Evolutionary conservation across 2,797 vertebrate species (phyloP), one percentile per base, ranked within the genome.

Genomic region (Myiothlypis coronata): DNA sequence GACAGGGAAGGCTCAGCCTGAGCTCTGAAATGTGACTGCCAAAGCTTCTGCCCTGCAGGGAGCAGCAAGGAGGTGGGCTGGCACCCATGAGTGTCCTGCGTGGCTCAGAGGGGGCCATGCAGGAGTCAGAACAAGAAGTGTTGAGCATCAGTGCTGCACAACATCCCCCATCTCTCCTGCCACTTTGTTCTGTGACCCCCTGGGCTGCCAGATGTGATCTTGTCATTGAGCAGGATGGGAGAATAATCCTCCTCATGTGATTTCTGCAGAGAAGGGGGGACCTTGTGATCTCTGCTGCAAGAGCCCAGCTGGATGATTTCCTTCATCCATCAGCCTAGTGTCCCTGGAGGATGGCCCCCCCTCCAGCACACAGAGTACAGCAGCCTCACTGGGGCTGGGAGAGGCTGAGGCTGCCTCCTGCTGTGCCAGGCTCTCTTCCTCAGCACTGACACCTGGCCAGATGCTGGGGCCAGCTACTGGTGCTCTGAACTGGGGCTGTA

Each of bases 221-320:
- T 88, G 90, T 52, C 1, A 1, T 77, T 76, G 47, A 91, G 52
- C 35, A 77, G 39, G 63, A 79, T 0, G 1, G 70, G 60, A 55
- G 30, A 24, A 17, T 76, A 84, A 82, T 68, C 61, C 34, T 71
- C 16, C 19, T 61, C 44, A 57, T 4, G 9, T 32, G 64, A 19
- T 60, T 87, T 53, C 84, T 79, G 50, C 78, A 53, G 70, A 61
- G 70, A 79, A 23, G 2, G 23, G 8, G 30, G 11, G 30, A 84
- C 50, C n/a, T 63, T 77, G 71, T 28, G 47, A 71, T 91, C 76
- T 49, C 39, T 86, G 79, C 41, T 57, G 76, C 21, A 13, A 37
- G 37, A 93, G 46, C 43, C 65, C 90, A 95, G 72, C 28, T 94
- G 88, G 34, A 60, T 91, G 12, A 72, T 39, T 79, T 89, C 52